These are phyloP conservation scores for Drosophila borealis DNA, from an alignment of 2,888 invertebrate genomes.

Conservation along the genomic window DNA sequence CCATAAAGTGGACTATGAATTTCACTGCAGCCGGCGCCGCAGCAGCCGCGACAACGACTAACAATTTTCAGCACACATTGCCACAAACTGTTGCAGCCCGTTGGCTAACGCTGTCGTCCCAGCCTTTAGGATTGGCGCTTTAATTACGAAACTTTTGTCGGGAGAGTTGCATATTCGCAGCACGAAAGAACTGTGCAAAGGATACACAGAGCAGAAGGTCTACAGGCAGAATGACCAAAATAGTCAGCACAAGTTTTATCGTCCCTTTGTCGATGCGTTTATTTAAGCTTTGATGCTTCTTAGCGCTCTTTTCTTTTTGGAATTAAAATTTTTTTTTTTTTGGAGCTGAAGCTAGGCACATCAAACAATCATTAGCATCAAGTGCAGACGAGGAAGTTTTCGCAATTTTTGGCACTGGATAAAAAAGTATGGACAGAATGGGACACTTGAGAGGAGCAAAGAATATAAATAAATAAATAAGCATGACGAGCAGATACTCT, in stretches of 20 bases:
- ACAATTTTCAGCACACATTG: conserved; percentile 37
- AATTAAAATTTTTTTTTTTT: conserved; percentile 3
- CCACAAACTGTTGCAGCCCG: conserved; percentile 36
- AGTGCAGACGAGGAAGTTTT: conserved; percentile 51
- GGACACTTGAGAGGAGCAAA: background rate
- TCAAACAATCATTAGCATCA: conserved; percentile 76
- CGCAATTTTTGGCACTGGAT: conserved; percentile 11
- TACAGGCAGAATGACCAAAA: conserved; percentile 21
- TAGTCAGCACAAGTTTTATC: conserved; percentile 24
- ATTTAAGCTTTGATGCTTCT: conserved; percentile 37
- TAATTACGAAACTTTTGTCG: conserved; percentile 71
- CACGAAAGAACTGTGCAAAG: conserved; percentile 19
- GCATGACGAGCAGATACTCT: conserved; percentile 1
- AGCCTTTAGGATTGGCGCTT: conserved; percentile 52
- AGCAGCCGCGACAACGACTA: conserved; percentile 15
- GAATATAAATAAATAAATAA: conserved; percentile 16
- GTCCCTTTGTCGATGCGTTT: conserved; percentile 38
- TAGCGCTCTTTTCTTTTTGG: conserved; percentile 15
- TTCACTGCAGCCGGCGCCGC: conserved; percentile 33
- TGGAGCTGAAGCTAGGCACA: conserved; percentile 46
- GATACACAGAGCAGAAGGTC: conserved; percentile 14
- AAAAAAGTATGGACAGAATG: conserved; percentile 5
- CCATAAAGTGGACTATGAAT: conserved; percentile 54
- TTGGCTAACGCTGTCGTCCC: background rate
- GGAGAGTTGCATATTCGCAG: conserved; percentile 39